Conservation (phyloP, 2,797 vertebrate genomes). For the Pelobates cultripes region DNA sequence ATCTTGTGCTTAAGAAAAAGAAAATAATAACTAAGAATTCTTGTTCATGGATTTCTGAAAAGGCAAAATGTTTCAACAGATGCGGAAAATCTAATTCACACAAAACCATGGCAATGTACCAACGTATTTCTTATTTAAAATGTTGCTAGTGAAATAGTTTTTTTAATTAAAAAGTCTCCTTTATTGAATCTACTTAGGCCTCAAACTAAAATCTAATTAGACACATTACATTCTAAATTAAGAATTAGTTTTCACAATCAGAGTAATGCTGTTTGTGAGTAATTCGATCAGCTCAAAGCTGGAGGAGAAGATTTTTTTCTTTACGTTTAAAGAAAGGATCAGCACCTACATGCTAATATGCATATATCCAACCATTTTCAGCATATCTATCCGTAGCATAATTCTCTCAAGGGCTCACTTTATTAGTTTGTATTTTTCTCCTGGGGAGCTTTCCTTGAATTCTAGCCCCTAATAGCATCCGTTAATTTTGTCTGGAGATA, state of each 20-base stretch:
- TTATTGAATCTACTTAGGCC: constrained; percentile 31
- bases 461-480: constrained; percentile 69
- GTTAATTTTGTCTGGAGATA: constrained; percentile 76
- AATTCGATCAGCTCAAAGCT: constrained; percentile 70
- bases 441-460: constrained; percentile 61
- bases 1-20: background rate
- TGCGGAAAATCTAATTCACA: background rate
- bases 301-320: constrained; percentile 32
- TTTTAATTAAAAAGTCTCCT: constrained; percentile 43
- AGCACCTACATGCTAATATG: constrained; percentile 51
- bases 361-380: constrained; percentile 61
- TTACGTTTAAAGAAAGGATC: constrained; percentile 43
- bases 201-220: constrained; percentile 53
- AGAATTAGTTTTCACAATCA: constrained; percentile 72
- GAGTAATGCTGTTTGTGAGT: constrained; percentile 78
- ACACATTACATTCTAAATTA: constrained; percentile 70
- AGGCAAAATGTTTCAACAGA: background rate
- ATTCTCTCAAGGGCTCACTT: constrained; percentile 52
- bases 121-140: constrained; percentile 17
- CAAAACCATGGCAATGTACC: background rate
- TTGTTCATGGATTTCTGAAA: constrained; percentile 22
- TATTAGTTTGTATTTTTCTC: constrained; percentile 61
- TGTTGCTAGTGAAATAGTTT: constrained; percentile 21
- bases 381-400: constrained; percentile 60
- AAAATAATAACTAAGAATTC: constrained; percentile 9